A percentile compares a stretch with the other conserved stretches of the same genome.
Conservation (phyloP, 2,888 invertebrate genomes). For the Diadromus collaris region DNA sequence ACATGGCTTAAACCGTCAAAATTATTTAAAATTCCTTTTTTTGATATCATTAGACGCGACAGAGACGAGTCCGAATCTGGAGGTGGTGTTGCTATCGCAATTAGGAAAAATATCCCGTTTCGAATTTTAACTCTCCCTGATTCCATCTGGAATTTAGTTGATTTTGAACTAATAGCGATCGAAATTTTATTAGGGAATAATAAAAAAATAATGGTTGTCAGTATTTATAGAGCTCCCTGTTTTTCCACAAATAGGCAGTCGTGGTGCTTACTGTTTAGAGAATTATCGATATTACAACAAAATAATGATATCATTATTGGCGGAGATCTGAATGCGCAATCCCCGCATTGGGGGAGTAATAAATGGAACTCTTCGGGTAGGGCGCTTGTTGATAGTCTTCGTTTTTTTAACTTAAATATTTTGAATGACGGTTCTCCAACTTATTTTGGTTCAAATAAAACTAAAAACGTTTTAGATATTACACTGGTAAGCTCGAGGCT, state of each 20-base stretch:
- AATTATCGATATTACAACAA: too few species aligned
- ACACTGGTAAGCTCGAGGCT: not conserved
- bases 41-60: too few species aligned
- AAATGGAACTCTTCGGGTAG: not conserved
- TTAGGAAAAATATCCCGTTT: too few species aligned
- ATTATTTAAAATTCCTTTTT: not conserved
- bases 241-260: not conserved
- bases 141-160: not conserved
- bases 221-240: too few species aligned
- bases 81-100: conserved; percentile 11
- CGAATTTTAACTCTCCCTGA: not conserved
- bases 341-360: not conserved
- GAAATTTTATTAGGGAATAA: not conserved
- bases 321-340: not conserved
- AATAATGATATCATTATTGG: not conserved
- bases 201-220: conserved; percentile 5
- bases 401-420: not conserved
- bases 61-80: not conserved
- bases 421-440: not conserved
- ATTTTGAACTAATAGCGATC: conserved; percentile 1
- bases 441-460: not conserved
- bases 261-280: not conserved
- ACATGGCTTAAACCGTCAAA: conserved; percentile 10
- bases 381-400: not conserved
- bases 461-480: not conserved